phyloP scores from a whole-genome alignment of 92 coral and sea anemone species.

The Hydrozoanthus gracilis region DNA sequence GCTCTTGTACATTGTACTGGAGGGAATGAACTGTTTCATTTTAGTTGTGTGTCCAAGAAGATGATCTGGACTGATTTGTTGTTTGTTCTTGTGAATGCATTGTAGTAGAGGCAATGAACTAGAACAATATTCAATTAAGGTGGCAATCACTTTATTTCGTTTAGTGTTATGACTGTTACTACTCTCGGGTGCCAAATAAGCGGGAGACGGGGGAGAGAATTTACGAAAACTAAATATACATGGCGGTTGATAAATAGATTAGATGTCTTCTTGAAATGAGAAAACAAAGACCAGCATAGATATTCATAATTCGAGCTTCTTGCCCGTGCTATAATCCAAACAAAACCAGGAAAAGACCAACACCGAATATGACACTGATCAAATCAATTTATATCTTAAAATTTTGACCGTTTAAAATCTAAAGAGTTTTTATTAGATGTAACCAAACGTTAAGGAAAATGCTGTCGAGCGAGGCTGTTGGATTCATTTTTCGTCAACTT shows the following conservation, averaged over 20 bases:
- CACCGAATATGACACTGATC: too few relatives aligned
- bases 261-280: conserved; percentile 4
- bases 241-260: too few relatives aligned
- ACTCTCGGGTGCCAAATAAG: background rate
- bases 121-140: background rate
- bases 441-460: too few relatives aligned
- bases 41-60: background rate
- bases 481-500: conserved; percentile 14
- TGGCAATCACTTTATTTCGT: background rate
- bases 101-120: conserved; percentile 28
- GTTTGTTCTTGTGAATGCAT: too few relatives aligned
- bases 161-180: background rate
- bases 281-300: background rate
- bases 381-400: too few relatives aligned
- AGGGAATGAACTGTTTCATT: too few relatives aligned
- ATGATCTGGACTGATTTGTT: too few relatives aligned
- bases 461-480: conserved; percentile 23
- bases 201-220: conserved; percentile 24
- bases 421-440: background rate
- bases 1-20: background rate
- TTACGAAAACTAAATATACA: background rate
- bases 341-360: too few relatives aligned
- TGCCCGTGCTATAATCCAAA: conserved; percentile 7
- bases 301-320: conserved; percentile 2
- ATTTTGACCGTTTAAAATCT: background rate